Conservation (phyloP, 2,888 invertebrate species). For the Physocephala rufipes region DNA sequence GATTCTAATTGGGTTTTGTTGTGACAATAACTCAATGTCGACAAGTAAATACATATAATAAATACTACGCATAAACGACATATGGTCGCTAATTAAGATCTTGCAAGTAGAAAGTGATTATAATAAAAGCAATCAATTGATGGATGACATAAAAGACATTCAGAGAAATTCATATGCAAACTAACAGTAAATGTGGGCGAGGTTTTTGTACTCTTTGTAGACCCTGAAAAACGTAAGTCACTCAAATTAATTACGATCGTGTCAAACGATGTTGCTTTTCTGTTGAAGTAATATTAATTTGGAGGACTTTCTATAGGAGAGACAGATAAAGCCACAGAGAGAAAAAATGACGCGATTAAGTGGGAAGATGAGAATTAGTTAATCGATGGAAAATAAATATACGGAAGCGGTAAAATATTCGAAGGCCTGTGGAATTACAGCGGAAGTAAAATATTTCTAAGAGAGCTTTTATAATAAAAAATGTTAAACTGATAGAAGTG, state of each 20-base stretch:
- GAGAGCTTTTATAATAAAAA: too few species aligned
- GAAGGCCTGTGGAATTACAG: too few species aligned
- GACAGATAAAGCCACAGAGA: not conserved
- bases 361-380: not conserved
- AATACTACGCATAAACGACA: slow-evolving; percentile 18
- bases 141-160: not conserved
- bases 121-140: not conserved
- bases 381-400: not conserved
- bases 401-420: not conserved
- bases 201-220: not conserved
- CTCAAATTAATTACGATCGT: not conserved
- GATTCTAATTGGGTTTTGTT: slow-evolving; percentile 59
- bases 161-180: not conserved
- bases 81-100: not conserved
- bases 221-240: slow-evolving; percentile 22
- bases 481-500: too few species aligned
- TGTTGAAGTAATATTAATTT: not conserved
- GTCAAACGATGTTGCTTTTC: not conserved
- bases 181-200: not conserved
- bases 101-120: slow-evolving; percentile 5
- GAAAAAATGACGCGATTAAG: not conserved
- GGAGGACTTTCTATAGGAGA: too few species aligned
- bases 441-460: too few species aligned
- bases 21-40: slow-evolving; percentile 62
- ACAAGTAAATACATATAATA: slow-evolving; percentile 45